A percentile compares a stretch with the other conserved stretches of the same genome.
Conservation (phyloP, 1,140 invertebrate genomes). For the Cyclargus thomasi region DNA sequence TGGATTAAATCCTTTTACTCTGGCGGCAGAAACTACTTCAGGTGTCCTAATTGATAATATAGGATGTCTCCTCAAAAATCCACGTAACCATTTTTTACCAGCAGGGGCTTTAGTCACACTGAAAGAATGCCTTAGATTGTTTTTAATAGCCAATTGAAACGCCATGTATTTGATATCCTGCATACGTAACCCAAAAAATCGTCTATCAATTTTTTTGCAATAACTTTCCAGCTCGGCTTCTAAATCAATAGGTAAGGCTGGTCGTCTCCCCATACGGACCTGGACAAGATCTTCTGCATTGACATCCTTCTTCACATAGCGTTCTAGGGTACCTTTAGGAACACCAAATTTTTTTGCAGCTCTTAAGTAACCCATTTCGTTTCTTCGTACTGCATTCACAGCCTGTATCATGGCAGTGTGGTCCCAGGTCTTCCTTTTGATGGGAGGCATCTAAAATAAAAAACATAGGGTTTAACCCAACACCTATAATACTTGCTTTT, state of each 20-base stretch:
- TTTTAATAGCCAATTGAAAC: no score
- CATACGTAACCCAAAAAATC: no score
- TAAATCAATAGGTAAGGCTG: no score
- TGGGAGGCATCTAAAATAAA: no score
- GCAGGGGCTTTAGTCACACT: no score
- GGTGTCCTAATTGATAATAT: constrained; percentile 40
- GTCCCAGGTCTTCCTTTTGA: no score
- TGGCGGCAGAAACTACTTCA: constrained; percentile 44
- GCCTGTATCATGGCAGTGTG: constrained; percentile 30
- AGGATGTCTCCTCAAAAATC: constrained; percentile 39
- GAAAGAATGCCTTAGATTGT: no score
- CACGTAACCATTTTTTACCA: constrained; percentile 39
- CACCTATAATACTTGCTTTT: no score
- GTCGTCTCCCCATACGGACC: constrained; percentile 35
- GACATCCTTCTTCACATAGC: constrained; percentile 36
- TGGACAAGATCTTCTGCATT: constrained; percentile 27
- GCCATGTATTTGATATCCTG: no score
- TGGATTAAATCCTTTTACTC: constrained; percentile 45
- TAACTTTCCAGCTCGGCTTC: no score
- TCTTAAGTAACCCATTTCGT: constrained; percentile 32
- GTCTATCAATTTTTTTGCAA: no score
- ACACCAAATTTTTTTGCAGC: constrained; percentile 30
- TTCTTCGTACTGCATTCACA: constrained; percentile 32
- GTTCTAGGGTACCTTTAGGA: constrained; percentile 38
- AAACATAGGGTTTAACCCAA: no score